phyloP scores from a whole-genome alignment of 2,797 vertebrate genomes.

The Leuciscus waleckii region DNA sequence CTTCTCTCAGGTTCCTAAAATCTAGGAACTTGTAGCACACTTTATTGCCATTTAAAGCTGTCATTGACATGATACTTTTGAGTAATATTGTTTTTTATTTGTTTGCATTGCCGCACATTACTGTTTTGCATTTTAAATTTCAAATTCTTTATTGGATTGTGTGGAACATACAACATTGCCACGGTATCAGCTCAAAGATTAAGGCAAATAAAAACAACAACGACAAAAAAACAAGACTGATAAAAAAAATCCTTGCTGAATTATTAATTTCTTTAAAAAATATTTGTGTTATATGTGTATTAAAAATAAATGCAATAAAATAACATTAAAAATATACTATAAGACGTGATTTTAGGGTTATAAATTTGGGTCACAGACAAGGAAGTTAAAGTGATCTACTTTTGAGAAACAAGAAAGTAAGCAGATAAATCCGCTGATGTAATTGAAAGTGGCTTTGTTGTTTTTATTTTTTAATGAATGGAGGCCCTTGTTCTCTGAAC shows the following conservation, averaged over 20 bases:
- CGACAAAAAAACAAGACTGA: neutral
- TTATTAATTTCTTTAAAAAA: too few species aligned
- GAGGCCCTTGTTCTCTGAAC: slow-evolving; percentile 35
- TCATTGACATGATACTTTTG: neutral
- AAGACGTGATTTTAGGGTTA: neutral
- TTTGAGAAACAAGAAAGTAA: slow-evolving; percentile 3
- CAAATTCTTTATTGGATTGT: neutral
- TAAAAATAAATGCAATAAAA: neutral
- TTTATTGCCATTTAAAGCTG: neutral
- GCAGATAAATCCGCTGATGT: slow-evolving; percentile 23
- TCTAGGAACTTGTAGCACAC: neutral
- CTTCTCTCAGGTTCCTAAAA: neutral
- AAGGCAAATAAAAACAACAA: neutral
- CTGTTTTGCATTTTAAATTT: neutral
- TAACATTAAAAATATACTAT: neutral
- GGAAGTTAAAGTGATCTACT: slow-evolving; percentile 24
- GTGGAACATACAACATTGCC: neutral
- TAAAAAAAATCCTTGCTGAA: neutral
- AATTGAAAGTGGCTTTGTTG: slow-evolving; percentile 27
- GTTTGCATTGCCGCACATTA: neutral
- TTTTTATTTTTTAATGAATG: slow-evolving; percentile 53
- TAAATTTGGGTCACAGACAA: neutral
- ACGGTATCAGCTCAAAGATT: neutral
- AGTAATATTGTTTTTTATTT: neutral
- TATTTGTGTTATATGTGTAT: too few species aligned